Evolutionary conservation across 2,888 invertebrate species (phyloP).

Genomic region (Metallyticus violacea): DNA sequence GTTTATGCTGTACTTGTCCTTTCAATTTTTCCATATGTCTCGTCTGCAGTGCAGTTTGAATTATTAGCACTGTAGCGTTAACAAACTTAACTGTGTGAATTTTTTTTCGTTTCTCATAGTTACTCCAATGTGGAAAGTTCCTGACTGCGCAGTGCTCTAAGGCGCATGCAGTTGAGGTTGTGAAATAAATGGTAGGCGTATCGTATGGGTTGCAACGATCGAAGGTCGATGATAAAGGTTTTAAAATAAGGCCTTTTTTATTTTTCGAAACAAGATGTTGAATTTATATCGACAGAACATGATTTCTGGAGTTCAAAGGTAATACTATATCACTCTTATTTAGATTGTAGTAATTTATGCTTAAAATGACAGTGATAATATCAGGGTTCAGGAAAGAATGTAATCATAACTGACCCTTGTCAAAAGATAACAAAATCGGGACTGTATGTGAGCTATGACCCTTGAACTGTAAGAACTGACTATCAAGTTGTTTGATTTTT

Average conservation of each 20-base stretch:
- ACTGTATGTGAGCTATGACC: neutral
- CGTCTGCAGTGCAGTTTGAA: neutral
- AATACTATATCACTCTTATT: constrained; percentile 24
- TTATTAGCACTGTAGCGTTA: neutral
- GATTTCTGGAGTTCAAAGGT: constrained; percentile 45
- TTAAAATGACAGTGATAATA: neutral
- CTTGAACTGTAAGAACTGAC: neutral
- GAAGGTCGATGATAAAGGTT: neutral
- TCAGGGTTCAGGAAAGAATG: neutral
- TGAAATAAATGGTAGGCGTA: neutral
- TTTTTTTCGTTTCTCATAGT: neutral
- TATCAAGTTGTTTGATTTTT: too few relatives aligned
- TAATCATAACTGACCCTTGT: neutral
- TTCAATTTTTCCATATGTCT: too few relatives aligned
- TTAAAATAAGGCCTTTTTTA: neutral
- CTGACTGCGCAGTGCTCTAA: neutral
- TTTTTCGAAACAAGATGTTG: constrained; percentile 39
- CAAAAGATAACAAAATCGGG: neutral
- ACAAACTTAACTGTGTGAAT: neutral
- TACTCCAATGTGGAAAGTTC: neutral
- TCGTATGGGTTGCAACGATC: neutral
- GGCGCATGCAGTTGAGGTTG: neutral
- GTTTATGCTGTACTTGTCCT: too few relatives aligned
- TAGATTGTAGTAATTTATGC: neutral
- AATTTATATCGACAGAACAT: constrained; percentile 43